phyloP scores from a whole-genome alignment of 2,797 vertebrate genomes.

The Harpagifer antarcticus region DNA sequence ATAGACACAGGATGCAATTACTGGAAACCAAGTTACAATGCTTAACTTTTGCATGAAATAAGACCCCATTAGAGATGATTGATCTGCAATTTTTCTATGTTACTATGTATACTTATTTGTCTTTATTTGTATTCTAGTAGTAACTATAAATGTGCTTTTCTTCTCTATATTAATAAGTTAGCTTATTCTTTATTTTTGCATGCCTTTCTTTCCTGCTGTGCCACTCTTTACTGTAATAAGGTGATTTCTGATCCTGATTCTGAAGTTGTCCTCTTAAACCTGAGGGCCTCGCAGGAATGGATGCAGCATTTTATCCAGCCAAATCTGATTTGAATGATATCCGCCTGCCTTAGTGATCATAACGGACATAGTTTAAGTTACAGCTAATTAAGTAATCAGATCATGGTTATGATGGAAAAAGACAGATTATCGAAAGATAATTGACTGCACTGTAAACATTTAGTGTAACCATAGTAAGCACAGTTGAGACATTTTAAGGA shows the following conservation, averaged over 20 bases:
- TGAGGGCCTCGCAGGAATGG: not conserved
- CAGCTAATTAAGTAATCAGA: not conserved
- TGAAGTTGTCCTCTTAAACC: not conserved
- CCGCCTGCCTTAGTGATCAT: not conserved
- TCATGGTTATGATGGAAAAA: not conserved
- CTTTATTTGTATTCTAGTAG: not conserved
- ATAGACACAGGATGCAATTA: conserved; percentile 13
- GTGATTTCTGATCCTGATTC: no score
- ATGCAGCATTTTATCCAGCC: not conserved
- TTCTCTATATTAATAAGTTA: no score
- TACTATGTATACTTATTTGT: not conserved
- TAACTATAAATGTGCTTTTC: no score
- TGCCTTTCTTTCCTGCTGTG: no score
- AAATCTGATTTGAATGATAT: not conserved
- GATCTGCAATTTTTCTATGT: not conserved
- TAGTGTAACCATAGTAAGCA: not conserved
- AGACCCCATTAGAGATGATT: not conserved
- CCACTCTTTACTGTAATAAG: no score
- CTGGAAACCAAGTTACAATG: not conserved
- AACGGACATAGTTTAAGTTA: not conserved
- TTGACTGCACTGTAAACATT: not conserved
- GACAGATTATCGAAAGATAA: not conserved
- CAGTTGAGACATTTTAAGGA: not conserved
- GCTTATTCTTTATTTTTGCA: no score
- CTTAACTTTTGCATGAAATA: not conserved